A percentile compares a stretch with the other conserved stretches of the same genome.
Conservation (phyloP, 2,797 vertebrate species). For the Typhlichthys eigenmanni region DNA sequence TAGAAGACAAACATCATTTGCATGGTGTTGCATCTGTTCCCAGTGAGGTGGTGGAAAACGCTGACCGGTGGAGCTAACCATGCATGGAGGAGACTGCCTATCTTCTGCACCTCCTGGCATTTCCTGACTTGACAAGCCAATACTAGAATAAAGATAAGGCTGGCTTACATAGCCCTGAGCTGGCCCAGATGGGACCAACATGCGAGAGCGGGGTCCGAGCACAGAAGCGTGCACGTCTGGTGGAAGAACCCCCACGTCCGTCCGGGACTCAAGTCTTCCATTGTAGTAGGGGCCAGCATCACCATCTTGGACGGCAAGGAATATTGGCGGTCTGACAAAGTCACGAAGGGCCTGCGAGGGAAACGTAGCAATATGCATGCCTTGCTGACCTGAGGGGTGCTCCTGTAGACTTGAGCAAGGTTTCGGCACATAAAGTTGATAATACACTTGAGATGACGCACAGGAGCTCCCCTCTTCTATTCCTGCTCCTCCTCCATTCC, state of each 20-base stretch:
- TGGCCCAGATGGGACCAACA: constrained; percentile 1
- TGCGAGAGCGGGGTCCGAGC: constrained; percentile 4
- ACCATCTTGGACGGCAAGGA: background rate
- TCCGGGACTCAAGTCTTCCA: background rate
- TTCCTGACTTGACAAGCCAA: background rate
- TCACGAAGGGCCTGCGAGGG: constrained; percentile 5
- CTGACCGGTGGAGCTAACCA: background rate
- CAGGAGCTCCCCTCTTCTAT: background rate
- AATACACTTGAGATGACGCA: background rate
- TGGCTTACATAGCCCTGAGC: background rate
- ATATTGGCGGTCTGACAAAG: background rate
- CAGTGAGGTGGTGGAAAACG: too few species aligned
- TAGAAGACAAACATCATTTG: background rate
- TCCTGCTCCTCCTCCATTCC: constrained; percentile 4
- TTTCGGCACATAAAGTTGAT: constrained; percentile 15
- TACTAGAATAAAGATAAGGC: constrained; percentile 6
- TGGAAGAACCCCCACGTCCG: background rate
- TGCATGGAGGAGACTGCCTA: background rate
- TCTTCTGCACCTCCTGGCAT: background rate
- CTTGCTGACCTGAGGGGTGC: background rate
- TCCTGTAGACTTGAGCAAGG: background rate
- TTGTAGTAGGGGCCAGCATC: constrained; percentile 1
- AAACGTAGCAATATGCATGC: background rate
- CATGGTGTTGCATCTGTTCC: background rate
- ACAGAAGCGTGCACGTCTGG: background rate